phyloP scores from a whole-genome alignment of 2,113 vertebrate genomes.

The Pleuronectes platessa region DNA sequence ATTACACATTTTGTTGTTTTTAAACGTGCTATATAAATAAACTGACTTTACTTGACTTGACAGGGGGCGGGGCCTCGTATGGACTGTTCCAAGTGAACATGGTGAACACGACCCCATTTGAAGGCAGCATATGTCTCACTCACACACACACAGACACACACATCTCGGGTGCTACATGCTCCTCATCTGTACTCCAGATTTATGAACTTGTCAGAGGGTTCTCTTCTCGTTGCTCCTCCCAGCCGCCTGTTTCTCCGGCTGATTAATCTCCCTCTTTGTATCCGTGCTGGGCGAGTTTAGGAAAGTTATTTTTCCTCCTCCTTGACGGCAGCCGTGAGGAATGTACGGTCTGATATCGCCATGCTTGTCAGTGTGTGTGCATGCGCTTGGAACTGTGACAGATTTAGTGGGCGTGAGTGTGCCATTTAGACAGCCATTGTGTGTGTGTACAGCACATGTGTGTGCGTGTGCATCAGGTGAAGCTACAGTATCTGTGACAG shows the following conservation, averaged over 20 bases:
- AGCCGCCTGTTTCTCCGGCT: constrained; percentile 51
- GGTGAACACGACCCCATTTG: neutral
- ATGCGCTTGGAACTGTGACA: constrained; percentile 60
- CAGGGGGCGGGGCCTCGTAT: too few relatives aligned
- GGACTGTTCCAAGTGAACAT: neutral
- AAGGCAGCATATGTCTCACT: neutral
- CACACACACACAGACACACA: constrained; percentile 11
- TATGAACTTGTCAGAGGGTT: constrained; percentile 58
- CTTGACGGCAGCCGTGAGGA: constrained; percentile 68
- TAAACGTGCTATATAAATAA: too few relatives aligned
- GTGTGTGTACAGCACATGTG: neutral
- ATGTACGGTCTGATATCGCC: constrained; percentile 64
- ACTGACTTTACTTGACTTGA: too few relatives aligned
- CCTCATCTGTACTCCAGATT: constrained; percentile 57
- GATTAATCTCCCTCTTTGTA: constrained; percentile 62
- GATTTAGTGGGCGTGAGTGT: constrained; percentile 61
- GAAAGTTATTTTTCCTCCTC: constrained; percentile 52
- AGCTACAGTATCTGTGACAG: constrained; percentile 66
- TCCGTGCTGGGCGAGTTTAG: constrained; percentile 57
- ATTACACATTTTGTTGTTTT: too few relatives aligned
- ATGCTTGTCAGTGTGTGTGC: constrained; percentile 70
- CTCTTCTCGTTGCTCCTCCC: constrained; percentile 51
- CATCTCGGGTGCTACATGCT: constrained; percentile 53
- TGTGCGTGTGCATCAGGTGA: constrained; percentile 43
- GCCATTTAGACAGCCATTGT: constrained; percentile 58